These are phyloP conservation scores for Erpobdella octoculata DNA, from an alignment of 2,888 invertebrate species.

Conservation along the genomic window DNA sequence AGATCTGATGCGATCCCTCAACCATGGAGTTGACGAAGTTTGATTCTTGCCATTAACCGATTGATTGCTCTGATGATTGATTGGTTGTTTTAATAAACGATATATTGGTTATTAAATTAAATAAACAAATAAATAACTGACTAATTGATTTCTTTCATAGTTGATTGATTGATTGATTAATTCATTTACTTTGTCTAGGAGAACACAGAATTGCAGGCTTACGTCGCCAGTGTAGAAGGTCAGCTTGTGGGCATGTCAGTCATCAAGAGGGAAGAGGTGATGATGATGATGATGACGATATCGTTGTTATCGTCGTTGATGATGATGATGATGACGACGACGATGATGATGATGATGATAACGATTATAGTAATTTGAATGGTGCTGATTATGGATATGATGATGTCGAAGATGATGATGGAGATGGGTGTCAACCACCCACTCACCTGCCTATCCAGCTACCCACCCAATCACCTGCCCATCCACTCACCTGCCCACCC, in stretches of 20 bases:
- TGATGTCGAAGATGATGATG: background rate
- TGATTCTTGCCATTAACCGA: conserved; percentile 35
- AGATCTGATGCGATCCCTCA: conserved; percentile 41
- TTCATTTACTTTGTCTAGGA: conserved; percentile 39
- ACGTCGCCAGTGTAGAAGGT: conserved; percentile 47
- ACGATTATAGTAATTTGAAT: background rate
- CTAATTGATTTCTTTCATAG: too few relatives aligned
- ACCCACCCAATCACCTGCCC: too few relatives aligned
- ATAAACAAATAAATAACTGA: too few relatives aligned
- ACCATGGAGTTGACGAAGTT: conserved; percentile 19
- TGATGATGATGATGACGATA: conserved; percentile 20
- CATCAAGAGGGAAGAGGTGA: conserved; percentile 49
- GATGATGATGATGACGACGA: background rate
- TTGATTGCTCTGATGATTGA: background rate
- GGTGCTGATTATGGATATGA: background rate
- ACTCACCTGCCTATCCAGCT: too few relatives aligned
- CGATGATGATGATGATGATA: background rate
- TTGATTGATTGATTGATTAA: background rate
- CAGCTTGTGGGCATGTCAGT: conserved; percentile 50
- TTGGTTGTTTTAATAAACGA: background rate
- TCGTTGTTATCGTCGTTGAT: background rate
- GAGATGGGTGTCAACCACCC: background rate
- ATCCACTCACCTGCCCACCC: too few relatives aligned
- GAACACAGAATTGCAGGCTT: conserved; percentile 49
- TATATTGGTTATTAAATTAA: background rate